These are phyloP conservation scores for Lycophotia porphyrea DNA, from an alignment of 2,888 invertebrate species.

Conservation along the genomic window DNA sequence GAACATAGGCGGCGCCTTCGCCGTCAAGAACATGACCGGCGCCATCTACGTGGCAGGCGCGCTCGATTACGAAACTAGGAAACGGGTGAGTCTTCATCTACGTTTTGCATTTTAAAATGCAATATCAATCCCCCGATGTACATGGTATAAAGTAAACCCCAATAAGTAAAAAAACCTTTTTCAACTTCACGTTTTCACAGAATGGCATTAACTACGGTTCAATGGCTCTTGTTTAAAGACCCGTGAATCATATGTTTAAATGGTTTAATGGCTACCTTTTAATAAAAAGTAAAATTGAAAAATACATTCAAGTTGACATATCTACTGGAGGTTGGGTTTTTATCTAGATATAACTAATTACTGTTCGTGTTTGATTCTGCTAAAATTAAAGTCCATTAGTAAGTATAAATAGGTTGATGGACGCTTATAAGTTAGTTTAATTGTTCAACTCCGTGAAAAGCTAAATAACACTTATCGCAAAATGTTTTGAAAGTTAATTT, in stretches of 20 bases:
- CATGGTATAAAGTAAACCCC: slow-evolving; percentile 29
- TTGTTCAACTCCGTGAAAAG: slow-evolving; percentile 25
- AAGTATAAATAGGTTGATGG: slow-evolving; percentile 30
- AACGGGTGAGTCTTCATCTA: slow-evolving; percentile 93
- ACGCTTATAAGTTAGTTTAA: slow-evolving; percentile 29
- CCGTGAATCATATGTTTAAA: slow-evolving; percentile 53
- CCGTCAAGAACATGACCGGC: slow-evolving; percentile 99
- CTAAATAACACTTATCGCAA: slow-evolving; percentile 28
- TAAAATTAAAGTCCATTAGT: slow-evolving; percentile 24
- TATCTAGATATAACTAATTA: slow-evolving; percentile 17
- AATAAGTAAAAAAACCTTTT: slow-evolving; percentile 38
- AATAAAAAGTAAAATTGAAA: slow-evolving; percentile 40
- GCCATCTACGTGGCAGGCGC: slow-evolving; percentile 99
- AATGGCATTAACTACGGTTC: slow-evolving; percentile 52
- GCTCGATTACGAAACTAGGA: slow-evolving; percentile 98
- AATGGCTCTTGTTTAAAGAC: slow-evolving; percentile 51
- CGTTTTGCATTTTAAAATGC: slow-evolving; percentile 53
- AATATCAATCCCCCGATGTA: slow-evolving; percentile 42
- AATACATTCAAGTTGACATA: slow-evolving; percentile 14
- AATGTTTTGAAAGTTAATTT: slow-evolving; percentile 40
- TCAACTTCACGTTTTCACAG: slow-evolving; percentile 40
- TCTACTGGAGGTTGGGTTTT: not conserved
- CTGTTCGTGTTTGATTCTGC: slow-evolving; percentile 4
- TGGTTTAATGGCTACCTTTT: slow-evolving; percentile 32
- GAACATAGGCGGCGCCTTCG: slow-evolving; percentile 99